These are phyloP conservation scores for Branchinecta lindahli DNA, from an alignment of 1,140 invertebrate genomes.

Conservation along the genomic window DNA sequence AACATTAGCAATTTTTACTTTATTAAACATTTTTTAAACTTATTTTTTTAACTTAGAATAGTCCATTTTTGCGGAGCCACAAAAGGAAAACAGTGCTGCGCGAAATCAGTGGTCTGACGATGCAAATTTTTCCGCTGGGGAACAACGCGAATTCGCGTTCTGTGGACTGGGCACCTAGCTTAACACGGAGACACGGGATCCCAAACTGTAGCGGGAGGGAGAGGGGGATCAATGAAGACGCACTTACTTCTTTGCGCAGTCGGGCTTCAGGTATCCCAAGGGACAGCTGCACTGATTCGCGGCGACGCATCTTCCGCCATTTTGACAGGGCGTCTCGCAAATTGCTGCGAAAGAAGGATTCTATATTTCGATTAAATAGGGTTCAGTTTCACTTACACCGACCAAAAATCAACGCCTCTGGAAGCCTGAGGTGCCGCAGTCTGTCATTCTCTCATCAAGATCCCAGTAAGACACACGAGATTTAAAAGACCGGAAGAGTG, in stretches of 20 bases:
- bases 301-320: not conserved
- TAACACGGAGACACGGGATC: not conserved
- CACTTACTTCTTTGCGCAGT: not conserved
- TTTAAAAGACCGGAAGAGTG: not conserved
- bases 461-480: not conserved
- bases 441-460: not conserved
- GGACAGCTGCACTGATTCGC: not conserved
- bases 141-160: not conserved
- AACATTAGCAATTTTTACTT: too few species aligned
- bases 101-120: not conserved
- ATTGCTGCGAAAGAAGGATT: constrained; percentile 6
- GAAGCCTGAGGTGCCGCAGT: not conserved
- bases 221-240: not conserved
- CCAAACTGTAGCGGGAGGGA: not conserved
- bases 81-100: not conserved
- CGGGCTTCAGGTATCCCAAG: not conserved
- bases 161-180: not conserved
- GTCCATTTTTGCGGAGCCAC: too few species aligned
- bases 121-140: not conserved
- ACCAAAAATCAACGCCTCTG: not conserved
- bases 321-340: constrained; percentile 2
- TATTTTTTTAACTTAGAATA: too few species aligned
- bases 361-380: not conserved
- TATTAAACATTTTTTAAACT: too few species aligned
- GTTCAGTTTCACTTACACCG: not conserved